These are phyloP conservation scores for Aleiodes sp. DNA, from an alignment of 1,140 invertebrate genomes.

Conservation along the genomic window DNA sequence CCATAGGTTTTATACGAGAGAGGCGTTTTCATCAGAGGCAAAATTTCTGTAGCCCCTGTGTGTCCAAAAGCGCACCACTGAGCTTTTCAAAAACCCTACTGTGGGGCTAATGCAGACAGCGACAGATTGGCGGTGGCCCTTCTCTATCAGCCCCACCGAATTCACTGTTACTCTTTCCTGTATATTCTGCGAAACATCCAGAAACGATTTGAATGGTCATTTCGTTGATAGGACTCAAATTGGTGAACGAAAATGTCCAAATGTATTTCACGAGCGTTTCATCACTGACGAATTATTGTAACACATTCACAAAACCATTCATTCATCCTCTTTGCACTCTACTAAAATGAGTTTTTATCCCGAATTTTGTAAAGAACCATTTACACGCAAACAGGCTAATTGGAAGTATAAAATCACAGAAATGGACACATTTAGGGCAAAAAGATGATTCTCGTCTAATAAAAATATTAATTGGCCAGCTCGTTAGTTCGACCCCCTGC, in stretches of 20 bases:
- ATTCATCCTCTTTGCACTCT: no score
- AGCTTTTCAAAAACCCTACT: constrained; percentile 29
- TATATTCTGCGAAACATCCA: constrained; percentile 33
- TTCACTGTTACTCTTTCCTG: constrained; percentile 13
- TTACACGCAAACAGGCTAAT: no score
- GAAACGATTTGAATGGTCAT: constrained; percentile 50
- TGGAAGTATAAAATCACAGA: background rate
- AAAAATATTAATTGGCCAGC: constrained; percentile 66
- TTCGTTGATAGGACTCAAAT: constrained; percentile 61
- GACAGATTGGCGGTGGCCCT: constrained; percentile 62
- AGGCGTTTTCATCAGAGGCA: constrained; percentile 56
- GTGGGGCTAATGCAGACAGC: constrained; percentile 61
- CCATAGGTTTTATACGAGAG: constrained; percentile 24
- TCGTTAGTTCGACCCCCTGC: constrained; percentile 64
- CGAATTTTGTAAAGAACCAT: no score
- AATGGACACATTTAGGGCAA: background rate
- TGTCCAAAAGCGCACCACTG: constrained; percentile 20
- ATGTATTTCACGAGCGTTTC: no score
- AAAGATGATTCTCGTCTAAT: constrained; percentile 48
- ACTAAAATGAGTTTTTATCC: no score
- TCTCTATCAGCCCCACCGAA: constrained; percentile 27
- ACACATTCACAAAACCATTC: no score
- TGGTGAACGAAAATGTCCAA: constrained; percentile 52
- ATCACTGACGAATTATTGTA: no score
- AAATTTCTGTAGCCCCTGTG: constrained; percentile 12